phyloP scores from a whole-genome alignment of 2,797 vertebrate species.

The Tiaroga cobitis region DNA sequence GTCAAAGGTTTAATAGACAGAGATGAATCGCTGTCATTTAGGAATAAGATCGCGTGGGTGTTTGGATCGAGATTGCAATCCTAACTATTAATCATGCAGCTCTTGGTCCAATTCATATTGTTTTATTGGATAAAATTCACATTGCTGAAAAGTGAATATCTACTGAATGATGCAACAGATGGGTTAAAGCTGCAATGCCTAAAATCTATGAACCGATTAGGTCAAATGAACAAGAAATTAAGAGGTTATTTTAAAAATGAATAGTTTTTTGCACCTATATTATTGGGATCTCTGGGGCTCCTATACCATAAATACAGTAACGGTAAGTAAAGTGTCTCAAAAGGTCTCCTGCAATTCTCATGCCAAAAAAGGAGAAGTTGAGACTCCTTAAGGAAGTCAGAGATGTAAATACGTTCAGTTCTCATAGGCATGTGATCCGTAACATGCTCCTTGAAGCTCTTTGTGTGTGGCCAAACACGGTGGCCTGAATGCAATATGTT shows the following conservation, averaged over 20 bases:
- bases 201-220: not conserved
- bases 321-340: not conserved
- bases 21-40: not conserved
- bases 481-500: slow-evolving; percentile 62
- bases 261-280: not conserved
- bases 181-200: not conserved
- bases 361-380: not conserved
- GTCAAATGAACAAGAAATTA: not conserved
- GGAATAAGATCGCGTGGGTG: not conserved
- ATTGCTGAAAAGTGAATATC: not conserved
- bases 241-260: not conserved
- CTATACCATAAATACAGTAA: too few relatives aligned
- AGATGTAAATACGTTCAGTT: slow-evolving; percentile 23
- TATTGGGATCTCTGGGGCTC: not conserved
- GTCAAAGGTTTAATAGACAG: not conserved
- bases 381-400: slow-evolving; percentile 2
- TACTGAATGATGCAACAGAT: not conserved
- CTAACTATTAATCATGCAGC: not conserved
- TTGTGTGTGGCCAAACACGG: slow-evolving; percentile 63
- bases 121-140: not conserved
- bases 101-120: not conserved
- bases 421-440: slow-evolving; percentile 23
- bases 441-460: slow-evolving; percentile 58
- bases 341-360: not conserved
- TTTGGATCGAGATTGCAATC: not conserved